phyloP scores from a whole-genome alignment of 2,888 invertebrate species.

The Helicoverpa assulta region DNA sequence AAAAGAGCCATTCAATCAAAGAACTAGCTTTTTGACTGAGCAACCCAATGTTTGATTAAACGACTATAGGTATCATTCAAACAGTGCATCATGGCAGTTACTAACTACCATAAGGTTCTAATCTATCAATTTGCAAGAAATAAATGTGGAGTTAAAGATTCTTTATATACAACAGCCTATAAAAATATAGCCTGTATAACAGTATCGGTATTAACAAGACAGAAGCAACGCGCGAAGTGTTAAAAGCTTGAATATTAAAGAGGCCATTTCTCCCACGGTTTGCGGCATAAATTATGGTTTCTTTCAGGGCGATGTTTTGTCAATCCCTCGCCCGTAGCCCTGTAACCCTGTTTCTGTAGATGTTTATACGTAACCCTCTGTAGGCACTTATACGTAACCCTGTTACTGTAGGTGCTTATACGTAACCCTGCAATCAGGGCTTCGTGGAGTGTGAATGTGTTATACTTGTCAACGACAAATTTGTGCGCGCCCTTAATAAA shows the following conservation, averaged over 20 bases:
- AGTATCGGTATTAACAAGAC: not conserved
- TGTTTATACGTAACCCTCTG: slow-evolving; percentile 32
- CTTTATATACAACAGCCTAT: not conserved
- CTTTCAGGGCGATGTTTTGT: slow-evolving; percentile 13
- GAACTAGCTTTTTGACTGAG: too few species aligned
- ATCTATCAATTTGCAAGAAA: too few species aligned
- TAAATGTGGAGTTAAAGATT: not conserved
- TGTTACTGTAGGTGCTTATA: slow-evolving; percentile 20
- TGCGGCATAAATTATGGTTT: slow-evolving; percentile 6
- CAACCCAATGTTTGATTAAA: too few species aligned
- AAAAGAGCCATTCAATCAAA: too few species aligned
- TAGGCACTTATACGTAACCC: slow-evolving; percentile 20
- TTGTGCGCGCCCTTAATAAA: slow-evolving; percentile 62
- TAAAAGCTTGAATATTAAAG: not conserved
- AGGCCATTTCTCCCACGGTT: slow-evolving; percentile 4
- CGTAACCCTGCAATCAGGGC: slow-evolving; percentile 52
- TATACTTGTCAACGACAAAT: slow-evolving; percentile 66
- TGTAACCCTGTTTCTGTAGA: slow-evolving; percentile 6
- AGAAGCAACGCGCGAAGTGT: not conserved
- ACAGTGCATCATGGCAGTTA: too few species aligned
- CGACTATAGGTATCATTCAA: too few species aligned
- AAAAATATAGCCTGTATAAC: too few species aligned
- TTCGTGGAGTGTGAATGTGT: slow-evolving; percentile 54
- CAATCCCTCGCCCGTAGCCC: slow-evolving; percentile 1
- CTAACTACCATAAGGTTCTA: too few species aligned